Base-by-base conservation (phyloP, 2,797 vertebrate species). In the Schizothorax lantsangensis region DNA sequence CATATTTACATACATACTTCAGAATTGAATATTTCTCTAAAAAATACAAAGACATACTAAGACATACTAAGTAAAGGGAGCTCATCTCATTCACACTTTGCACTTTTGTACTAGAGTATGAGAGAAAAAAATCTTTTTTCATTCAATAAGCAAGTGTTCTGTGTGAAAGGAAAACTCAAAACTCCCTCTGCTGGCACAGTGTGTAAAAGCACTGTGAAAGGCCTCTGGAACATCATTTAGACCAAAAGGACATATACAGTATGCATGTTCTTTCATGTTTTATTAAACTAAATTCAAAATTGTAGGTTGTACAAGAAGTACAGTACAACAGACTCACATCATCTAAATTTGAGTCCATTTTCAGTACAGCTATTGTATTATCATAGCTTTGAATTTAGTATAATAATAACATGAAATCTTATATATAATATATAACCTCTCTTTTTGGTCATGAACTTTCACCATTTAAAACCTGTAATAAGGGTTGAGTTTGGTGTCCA, bases 101-200 rank as follows among this genome's bases (percentile, higher is more conserved):
- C 54, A 79, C 26, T 62, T 62, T 43, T 79, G 15, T 19, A 62
- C 54, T 43, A 62, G 1, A 6, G 2, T 17, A n/a, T 59, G 14
- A 40, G 52, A 36, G 1, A 7, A n/a, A 4, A 12, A 49, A 69
- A 7, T 9, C 1, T 2, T 26, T 62, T 62, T 36, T 54, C n/a
- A 74, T 71, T 73, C 23, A 54, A 40, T 43, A 15, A 52, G 40
- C 30, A 40, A 47, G 40, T 64, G 33, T 77, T 66, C 30, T 6
- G 47, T 73, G 26, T 74, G 4, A 89, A 85, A 81, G 38, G 17
- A 69, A 83, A 74, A 73, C 73, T 88, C 84, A 88, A 89, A 85
- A 81, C 91, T 89, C 90, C 95, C 92, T 93, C 95, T 94, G 86
- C 93, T 95, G 95, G 94, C 66, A 17, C 7, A 6, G 23, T 8